These are phyloP conservation scores for Gastrophysa polygoni DNA, from an alignment of 2,888 invertebrate genomes.

Conservation along the genomic window DNA sequence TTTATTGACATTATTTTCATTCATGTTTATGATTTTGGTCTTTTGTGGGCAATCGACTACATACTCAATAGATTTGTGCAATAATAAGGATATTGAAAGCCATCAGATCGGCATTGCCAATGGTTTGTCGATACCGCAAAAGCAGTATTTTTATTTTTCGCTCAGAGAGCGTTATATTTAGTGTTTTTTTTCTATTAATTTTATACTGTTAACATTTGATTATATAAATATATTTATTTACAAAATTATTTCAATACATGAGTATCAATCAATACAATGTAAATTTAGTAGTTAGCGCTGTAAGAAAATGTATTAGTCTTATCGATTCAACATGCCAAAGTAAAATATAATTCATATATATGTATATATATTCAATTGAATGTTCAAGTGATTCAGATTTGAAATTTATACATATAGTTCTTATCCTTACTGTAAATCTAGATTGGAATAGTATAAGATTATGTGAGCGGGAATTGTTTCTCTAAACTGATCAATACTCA, in stretches of 20 bases:
- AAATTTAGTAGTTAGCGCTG: conserved; percentile 17
- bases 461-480: conserved; percentile 11
- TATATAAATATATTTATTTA: conserved; percentile 1
- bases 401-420: conserved; percentile 31
- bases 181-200: not conserved
- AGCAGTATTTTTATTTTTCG: not conserved
- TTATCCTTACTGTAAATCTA: conserved; percentile 27
- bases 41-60: not conserved
- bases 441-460: conserved; percentile 21
- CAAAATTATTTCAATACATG: not conserved
- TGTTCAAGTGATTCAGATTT: conserved; percentile 28
- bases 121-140: not conserved
- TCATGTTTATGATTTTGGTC: not conserved
- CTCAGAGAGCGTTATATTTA: not conserved
- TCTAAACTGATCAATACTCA: not conserved
- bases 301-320: conserved; percentile 26
- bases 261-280: not conserved
- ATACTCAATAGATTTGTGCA: not conserved
- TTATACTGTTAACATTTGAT: not conserved
- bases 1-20: not conserved
- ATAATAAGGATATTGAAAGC: not conserved
- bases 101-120: not conserved
- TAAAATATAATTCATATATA: conserved; percentile 31
- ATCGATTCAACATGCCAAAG: conserved; percentile 34
- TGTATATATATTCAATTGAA: too few species aligned